Conservation (phyloP, 2,888 invertebrate species). For the Nymphalis polychloros region DNA sequence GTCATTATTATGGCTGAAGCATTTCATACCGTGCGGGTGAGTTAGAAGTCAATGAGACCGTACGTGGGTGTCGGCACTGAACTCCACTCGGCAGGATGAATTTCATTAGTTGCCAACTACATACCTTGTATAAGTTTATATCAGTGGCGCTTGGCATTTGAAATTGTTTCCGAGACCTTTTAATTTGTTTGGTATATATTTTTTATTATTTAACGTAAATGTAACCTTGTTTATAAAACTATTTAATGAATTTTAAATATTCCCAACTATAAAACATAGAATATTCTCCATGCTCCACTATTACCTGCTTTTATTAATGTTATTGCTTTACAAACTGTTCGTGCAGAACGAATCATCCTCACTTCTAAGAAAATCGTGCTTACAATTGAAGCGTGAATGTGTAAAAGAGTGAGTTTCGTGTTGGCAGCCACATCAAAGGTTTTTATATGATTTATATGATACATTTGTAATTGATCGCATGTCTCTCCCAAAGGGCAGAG, state of each 20-base stretch:
- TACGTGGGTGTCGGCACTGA: slow-evolving; percentile 69
- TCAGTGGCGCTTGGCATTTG: slow-evolving; percentile 13
- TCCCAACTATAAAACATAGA: neutral
- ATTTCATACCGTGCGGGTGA: slow-evolving; percentile 51
- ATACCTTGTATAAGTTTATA: slow-evolving; percentile 7
- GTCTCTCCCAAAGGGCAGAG: slow-evolving; percentile 41
- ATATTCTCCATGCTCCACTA: slow-evolving; percentile 6
- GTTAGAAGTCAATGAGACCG: slow-evolving; percentile 65
- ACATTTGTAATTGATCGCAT: neutral
- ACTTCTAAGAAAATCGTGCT: slow-evolving; percentile 47
- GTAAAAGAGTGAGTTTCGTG: slow-evolving; percentile 32
- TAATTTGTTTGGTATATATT: neutral
- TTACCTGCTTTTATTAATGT: slow-evolving; percentile 23
- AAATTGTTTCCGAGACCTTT: slow-evolving; percentile 7
- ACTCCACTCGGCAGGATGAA: slow-evolving; percentile 72
- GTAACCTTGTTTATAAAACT: neutral
- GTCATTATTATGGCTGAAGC: slow-evolving; percentile 59
- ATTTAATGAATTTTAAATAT: neutral
- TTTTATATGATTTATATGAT: neutral
- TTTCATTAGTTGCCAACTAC: slow-evolving; percentile 60
- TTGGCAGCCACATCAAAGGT: slow-evolving; percentile 3
- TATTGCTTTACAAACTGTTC: slow-evolving; percentile 37
- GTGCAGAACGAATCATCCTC: slow-evolving; percentile 58
- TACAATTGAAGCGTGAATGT: slow-evolving; percentile 48
- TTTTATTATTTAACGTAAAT: neutral